Evolutionary conservation across 2,888 invertebrate species (phyloP).

Genomic region (Drosophila kanekoi): DNA sequence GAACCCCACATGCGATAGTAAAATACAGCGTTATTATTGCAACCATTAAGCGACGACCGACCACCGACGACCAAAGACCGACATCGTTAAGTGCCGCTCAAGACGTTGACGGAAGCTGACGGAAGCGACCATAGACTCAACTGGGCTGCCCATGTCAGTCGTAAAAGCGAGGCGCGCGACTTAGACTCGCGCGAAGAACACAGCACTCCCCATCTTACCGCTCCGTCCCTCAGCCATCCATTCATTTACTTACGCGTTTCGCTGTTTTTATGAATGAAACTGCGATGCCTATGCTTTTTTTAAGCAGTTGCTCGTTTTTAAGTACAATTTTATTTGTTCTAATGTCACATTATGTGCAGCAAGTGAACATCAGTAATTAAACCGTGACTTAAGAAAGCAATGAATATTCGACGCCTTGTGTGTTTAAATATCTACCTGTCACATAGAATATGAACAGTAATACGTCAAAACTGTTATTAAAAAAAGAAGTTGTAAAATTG

Average conservation of each 20-base stretch:
- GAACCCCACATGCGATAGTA: constrained; percentile 64
- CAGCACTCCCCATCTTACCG: neutral
- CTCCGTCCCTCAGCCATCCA: constrained; percentile 1
- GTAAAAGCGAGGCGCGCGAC: constrained; percentile 63
- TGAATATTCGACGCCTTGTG: no score
- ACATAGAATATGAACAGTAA: no score
- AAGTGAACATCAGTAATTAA: constrained; percentile 2
- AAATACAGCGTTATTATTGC: constrained; percentile 81
- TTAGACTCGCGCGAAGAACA: constrained; percentile 56
- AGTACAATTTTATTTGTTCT: constrained; percentile 63
- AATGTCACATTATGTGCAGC: constrained; percentile 52
- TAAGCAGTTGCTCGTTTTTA: constrained; percentile 44
- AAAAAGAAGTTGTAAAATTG: no score
- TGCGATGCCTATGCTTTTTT: constrained; percentile 23
- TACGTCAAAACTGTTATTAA: no score
- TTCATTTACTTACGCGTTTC: constrained; percentile 37
- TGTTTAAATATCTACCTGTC: no score
- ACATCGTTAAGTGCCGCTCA: constrained; percentile 59
- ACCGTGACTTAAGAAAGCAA: no score
- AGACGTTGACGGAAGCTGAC: constrained; percentile 74
- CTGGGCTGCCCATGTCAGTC: constrained; percentile 40
- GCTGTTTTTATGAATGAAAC: constrained; percentile 76
- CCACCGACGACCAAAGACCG: constrained; percentile 29
- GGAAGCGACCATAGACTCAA: constrained; percentile 50
- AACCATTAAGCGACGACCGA: constrained; percentile 63